A percentile compares a stretch with the other conserved stretches of the same genome.
Evolutionary conservation across 2,113 vertebrate genomes (phyloP).

Genomic region (Alces alces): DNA sequence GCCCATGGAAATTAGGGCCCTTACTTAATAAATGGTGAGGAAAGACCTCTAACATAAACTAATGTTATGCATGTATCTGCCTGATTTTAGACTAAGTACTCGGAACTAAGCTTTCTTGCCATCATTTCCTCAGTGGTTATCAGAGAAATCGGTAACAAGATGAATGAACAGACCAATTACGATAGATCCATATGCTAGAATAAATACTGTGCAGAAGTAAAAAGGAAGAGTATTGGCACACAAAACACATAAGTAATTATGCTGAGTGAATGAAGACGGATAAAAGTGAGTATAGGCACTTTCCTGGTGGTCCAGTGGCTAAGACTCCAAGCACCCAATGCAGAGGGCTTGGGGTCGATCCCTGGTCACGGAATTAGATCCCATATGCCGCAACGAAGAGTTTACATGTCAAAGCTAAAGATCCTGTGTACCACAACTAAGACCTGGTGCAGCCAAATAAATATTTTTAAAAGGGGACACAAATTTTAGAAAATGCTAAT

Average conservation of each 20-base stretch:
- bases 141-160: background rate
- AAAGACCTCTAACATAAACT: background rate
- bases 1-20: background rate
- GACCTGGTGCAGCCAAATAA: background rate
- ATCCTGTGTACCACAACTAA: background rate
- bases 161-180: background rate
- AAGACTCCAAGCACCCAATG: background rate
- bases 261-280: background rate
- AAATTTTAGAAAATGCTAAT: background rate
- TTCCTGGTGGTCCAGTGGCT: background rate
- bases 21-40: background rate
- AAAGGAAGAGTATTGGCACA: background rate
- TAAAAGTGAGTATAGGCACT: background rate
- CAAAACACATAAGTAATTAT: background rate
- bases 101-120: background rate
- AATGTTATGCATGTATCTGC: rapidly evolving
- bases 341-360: background rate
- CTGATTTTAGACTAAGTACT: background rate
- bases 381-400: background rate
- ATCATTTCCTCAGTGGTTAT: background rate
- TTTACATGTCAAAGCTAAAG: background rate
- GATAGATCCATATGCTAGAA: background rate
- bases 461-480: background rate
- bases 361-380: background rate
- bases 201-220: background rate